Conservation (phyloP, 2,797 vertebrate genomes). For the Phoeniculus purpureus region DNA sequence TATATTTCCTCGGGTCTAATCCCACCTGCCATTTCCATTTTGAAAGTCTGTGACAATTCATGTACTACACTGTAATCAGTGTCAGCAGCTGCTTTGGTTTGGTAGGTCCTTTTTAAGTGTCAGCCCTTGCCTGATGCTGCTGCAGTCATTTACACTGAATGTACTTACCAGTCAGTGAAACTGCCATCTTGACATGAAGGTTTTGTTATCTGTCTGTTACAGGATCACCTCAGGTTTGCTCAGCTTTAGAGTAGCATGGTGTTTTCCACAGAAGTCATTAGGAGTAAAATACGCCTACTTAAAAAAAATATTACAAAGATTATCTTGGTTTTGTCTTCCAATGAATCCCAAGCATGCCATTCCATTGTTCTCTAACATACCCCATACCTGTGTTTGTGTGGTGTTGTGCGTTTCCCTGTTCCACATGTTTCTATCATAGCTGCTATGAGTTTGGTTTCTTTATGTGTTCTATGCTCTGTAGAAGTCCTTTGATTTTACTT, state of each 20-base stretch:
- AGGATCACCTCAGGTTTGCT: background rate
- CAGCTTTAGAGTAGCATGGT: background rate
- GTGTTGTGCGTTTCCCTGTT: background rate
- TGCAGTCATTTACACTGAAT: background rate
- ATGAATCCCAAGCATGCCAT: background rate
- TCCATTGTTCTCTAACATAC: background rate
- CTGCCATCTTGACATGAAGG: accelerated
- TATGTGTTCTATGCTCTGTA: background rate
- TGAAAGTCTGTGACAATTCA: background rate
- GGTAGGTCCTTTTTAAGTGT: background rate
- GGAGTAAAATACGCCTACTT: background rate
- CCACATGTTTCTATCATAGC: background rate
- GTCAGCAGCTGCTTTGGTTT: background rate
- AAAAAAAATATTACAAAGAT: background rate
- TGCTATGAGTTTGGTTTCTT: background rate
- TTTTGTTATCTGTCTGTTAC: background rate
- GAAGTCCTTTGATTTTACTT: background rate
- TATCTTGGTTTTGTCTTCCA: background rate
- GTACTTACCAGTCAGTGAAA: background rate
- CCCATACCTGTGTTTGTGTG: background rate
- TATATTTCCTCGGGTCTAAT: constrained; percentile 6
- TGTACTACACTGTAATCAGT: background rate
- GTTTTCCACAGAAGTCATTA: background rate
- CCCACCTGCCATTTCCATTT: background rate
- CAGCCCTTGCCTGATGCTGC: background rate